phyloP scores from a whole-genome alignment of 92 coral and sea anemone species.

The Paramuricea clavata region DNA sequence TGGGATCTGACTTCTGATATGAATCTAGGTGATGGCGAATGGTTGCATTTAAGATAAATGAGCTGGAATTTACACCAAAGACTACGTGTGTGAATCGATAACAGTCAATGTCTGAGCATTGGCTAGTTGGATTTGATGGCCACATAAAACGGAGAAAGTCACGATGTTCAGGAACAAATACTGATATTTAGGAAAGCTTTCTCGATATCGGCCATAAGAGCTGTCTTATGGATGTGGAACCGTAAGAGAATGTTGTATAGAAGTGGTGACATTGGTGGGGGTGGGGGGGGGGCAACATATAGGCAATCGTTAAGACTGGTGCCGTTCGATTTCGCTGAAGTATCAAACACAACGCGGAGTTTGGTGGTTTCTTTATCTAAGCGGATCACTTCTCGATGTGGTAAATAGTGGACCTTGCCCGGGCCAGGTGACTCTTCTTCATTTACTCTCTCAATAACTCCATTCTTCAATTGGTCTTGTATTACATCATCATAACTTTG shows the following conservation, averaged over 20 bases:
- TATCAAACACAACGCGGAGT: slow-evolving; percentile 58
- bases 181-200: slow-evolving; percentile 60
- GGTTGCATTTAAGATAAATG: too few species aligned
- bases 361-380: slow-evolving; percentile 66
- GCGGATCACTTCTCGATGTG: slow-evolving; percentile 63
- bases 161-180: slow-evolving; percentile 32
- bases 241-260: slow-evolving; percentile 60
- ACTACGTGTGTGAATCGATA: too few species aligned
- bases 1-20: too few species aligned
- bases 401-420: slow-evolving; percentile 55
- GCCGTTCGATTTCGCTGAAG: slow-evolving; percentile 44
- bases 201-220: slow-evolving; percentile 60
- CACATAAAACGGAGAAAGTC: slow-evolving; percentile 15
- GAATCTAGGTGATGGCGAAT: too few species aligned
- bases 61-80: too few species aligned
- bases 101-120: too few species aligned
- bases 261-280: slow-evolving; percentile 25
- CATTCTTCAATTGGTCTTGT: slow-evolving; percentile 53
- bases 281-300: slow-evolving; percentile 54
- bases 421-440: slow-evolving; percentile 1
- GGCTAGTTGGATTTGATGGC: slow-evolving; percentile 19
- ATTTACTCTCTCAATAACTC: slow-evolving; percentile 34
- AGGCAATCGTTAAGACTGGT: slow-evolving; percentile 58
- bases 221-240: slow-evolving; percentile 48
- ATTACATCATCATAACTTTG: slow-evolving; percentile 42